Percentiles rank a stretch among this genome's conserved stretches.
These are phyloP conservation scores for Neuroterus valhalla DNA, from an alignment of 1,140 invertebrate genomes.

Conservation along the genomic window DNA sequence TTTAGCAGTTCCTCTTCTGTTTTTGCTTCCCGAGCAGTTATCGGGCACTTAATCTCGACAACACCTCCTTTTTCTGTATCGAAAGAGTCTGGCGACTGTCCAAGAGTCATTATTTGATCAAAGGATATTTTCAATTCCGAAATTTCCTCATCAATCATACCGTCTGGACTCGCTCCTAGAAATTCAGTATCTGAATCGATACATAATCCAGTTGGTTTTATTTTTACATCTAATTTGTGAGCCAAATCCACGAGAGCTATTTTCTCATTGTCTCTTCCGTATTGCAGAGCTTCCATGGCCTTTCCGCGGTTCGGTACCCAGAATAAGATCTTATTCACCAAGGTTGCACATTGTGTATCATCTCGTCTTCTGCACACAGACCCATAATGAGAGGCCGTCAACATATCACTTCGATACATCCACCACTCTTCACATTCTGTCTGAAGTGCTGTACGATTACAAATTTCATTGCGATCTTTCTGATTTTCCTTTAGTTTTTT, in stretches of 20 bases:
- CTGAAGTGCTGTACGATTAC: conserved; percentile 57
- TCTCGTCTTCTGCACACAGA: conserved; percentile 53
- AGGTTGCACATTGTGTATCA: conserved; percentile 49
- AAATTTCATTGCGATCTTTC: conserved; percentile 44
- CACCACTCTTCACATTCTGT: conserved; percentile 54
- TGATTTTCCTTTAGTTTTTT: conserved; percentile 34
- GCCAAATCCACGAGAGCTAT: conserved; percentile 54
- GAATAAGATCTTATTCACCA: conserved; percentile 44
- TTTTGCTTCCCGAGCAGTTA: conserved; percentile 41
- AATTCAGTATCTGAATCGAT: conserved; percentile 60
- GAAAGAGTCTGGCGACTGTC: neutral
- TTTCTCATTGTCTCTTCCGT: conserved; percentile 60
- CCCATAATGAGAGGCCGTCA: conserved; percentile 68
- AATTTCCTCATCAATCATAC: conserved; percentile 60
- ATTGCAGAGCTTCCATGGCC: conserved; percentile 47
- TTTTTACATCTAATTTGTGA: conserved; percentile 45
- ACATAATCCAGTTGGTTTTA: conserved; percentile 66
- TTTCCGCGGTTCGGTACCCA: conserved; percentile 39
- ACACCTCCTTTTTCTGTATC: conserved; percentile 13
- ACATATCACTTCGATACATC: conserved; percentile 51
- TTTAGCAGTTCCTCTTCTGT: conserved; percentile 46
- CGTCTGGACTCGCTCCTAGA: conserved; percentile 70
- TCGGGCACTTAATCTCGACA: conserved; percentile 66
- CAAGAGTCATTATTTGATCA: neutral
- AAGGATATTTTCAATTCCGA: neutral